Percentiles rank a stretch among this genome's conserved stretches.
Conservation (phyloP, 1,140 invertebrate genomes). For the Liolophura sinensis region DNA sequence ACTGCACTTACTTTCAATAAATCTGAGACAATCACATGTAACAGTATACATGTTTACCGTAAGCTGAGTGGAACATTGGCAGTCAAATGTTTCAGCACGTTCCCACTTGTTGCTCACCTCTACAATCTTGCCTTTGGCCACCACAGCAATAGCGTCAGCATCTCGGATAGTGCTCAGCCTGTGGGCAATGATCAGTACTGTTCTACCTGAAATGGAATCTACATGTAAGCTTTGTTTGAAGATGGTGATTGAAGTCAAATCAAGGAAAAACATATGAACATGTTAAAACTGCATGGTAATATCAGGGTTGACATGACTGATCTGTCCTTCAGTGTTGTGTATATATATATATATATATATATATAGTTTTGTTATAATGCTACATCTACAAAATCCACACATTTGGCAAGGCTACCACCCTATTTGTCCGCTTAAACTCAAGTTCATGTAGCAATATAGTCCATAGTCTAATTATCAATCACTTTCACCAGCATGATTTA, state of each 20-base stretch:
- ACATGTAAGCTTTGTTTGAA: constrained; percentile 8
- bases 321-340: too few species aligned
- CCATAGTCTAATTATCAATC: too few species aligned
- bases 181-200: constrained; percentile 87
- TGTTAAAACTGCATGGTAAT: not conserved
- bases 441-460: too few species aligned
- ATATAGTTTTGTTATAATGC: too few species aligned
- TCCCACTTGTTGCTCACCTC: constrained; percentile 48
- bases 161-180: constrained; percentile 84
- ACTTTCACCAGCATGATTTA: not conserved
- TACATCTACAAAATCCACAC: too few species aligned
- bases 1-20: not conserved
- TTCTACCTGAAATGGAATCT: constrained; percentile 66
- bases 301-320: too few species aligned
- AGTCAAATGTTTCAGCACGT: constrained; percentile 26
- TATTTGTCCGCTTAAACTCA: too few species aligned
- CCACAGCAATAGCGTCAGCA: constrained; percentile 85
- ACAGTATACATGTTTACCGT: constrained; percentile 9
- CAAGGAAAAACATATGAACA: not conserved
- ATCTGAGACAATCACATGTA: constrained; percentile 7
- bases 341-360: too few species aligned
- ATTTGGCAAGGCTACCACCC: too few species aligned
- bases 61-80: constrained; percentile 14
- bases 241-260: not conserved
- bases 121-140: constrained; percentile 71